A percentile compares a stretch with the other conserved stretches of the same genome.
Conservation (phyloP, 2,797 vertebrate genomes). For the Champsocephalus gunnari region DNA sequence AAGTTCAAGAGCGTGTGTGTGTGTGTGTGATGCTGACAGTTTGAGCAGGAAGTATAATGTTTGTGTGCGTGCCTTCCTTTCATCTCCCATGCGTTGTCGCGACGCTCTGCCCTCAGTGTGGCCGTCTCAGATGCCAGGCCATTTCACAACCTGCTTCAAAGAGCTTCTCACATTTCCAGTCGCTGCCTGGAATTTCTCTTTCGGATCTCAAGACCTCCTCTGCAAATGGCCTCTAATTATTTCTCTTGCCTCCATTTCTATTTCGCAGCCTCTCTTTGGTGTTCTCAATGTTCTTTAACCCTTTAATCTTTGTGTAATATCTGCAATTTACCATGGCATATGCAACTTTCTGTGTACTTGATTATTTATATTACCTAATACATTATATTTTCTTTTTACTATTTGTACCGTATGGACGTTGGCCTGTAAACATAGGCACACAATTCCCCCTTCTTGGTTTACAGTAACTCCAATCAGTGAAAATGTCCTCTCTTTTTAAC, state of each 20-base stretch:
- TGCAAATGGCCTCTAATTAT: slow-evolving; percentile 25
- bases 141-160: slow-evolving; percentile 69
- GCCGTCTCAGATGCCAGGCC: slow-evolving; percentile 46
- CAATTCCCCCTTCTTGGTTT: not conserved
- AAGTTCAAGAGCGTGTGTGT: slow-evolving; percentile 15
- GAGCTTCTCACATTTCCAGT: slow-evolving; percentile 20
- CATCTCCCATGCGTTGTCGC: slow-evolving; percentile 63
- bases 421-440: no score
- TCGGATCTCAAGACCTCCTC: slow-evolving; percentile 5
- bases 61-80: slow-evolving; percentile 53
- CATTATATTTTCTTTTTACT: not conserved
- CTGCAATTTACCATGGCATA: not conserved
- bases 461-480: not conserved
- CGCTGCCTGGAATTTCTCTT: slow-evolving; percentile 28
- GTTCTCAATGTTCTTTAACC: not conserved
- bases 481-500: not conserved
- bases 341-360: not conserved
- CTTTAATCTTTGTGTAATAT: not conserved
- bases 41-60: slow-evolving; percentile 44
- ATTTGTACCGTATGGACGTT: no score
- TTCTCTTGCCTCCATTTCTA: not conserved
- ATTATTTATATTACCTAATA: not conserved
- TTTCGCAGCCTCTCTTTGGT: not conserved
- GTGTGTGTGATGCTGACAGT: slow-evolving; percentile 18
- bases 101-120: slow-evolving; percentile 54